Evolutionary conservation across 1,140 invertebrate species (phyloP).

Genomic region (Pentalonia nigronervosa): DNA sequence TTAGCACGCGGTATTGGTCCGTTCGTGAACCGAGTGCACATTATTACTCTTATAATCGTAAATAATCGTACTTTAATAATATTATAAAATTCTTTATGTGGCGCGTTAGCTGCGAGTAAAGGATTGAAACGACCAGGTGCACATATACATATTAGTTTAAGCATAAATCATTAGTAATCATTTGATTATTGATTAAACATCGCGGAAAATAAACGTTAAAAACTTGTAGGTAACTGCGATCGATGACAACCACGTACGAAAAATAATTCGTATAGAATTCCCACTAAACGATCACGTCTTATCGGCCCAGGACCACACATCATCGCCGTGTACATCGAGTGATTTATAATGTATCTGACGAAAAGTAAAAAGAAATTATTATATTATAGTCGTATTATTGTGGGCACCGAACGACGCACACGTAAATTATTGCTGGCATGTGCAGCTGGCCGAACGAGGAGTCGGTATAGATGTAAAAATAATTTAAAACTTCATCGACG

Average conservation of each 20-base stretch:
- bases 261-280: background rate
- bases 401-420: background rate
- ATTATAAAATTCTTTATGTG: background rate
- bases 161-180: no score
- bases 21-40: background rate
- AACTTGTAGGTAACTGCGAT: background rate
- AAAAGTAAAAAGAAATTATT: background rate
- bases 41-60: background rate
- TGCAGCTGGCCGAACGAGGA: background rate
- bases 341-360: constrained; percentile 38
- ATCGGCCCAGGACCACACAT: constrained; percentile 34
- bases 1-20: background rate
- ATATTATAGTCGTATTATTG: background rate
- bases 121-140: background rate
- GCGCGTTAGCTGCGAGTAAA: background rate
- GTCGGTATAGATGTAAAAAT: constrained; percentile 13
- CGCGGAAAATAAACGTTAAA: background rate
- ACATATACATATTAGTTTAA: no score
- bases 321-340: background rate
- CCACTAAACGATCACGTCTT: background rate
- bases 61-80: background rate
- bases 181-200: background rate
- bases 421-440: constrained; percentile 24
- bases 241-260: background rate
- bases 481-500: constrained; percentile 32